phyloP scores from a whole-genome alignment of 2,888 invertebrate species.

The Arenicola marina region DNA sequence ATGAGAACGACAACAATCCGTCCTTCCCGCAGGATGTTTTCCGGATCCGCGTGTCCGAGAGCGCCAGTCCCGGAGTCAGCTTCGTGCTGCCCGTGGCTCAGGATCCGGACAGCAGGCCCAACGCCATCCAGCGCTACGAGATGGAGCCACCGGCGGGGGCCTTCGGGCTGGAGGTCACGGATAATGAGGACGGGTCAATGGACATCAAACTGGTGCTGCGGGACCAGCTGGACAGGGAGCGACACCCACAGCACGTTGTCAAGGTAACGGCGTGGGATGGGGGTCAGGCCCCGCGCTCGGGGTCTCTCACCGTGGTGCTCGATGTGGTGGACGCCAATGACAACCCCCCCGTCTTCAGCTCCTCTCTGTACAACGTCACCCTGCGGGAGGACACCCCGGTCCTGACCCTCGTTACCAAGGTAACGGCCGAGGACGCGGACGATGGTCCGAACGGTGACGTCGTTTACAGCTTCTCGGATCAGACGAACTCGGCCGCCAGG shows the following conservation, averaged over 20 bases:
- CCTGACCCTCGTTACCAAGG: slow-evolving; percentile 16
- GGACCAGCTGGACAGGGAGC: slow-evolving; percentile 31
- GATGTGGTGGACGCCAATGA: slow-evolving; percentile 32
- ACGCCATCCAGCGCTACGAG: slow-evolving; percentile 26
- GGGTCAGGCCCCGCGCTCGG: slow-evolving; percentile 26
- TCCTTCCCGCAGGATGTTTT: background rate
- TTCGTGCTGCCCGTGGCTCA: slow-evolving; percentile 26
- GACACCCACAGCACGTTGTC: slow-evolving; percentile 20
- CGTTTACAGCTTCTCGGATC: slow-evolving; percentile 24
- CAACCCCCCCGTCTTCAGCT: slow-evolving; percentile 28
- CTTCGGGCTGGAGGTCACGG: slow-evolving; percentile 17
- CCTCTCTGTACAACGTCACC: slow-evolving; percentile 16
- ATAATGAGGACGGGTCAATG: background rate
- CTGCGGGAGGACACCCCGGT: slow-evolving; percentile 28
- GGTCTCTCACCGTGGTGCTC: slow-evolving; percentile 20
- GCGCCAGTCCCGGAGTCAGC: slow-evolving; percentile 11
- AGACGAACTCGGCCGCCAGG: slow-evolving; percentile 7
- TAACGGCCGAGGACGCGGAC: slow-evolving; percentile 35
- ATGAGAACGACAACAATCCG: background rate
- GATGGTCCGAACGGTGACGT: slow-evolving; percentile 32
- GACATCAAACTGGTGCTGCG: slow-evolving; percentile 27
- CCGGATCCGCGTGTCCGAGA: slow-evolving; percentile 6
- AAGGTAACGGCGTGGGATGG: slow-evolving; percentile 30
- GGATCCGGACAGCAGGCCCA: slow-evolving; percentile 31
- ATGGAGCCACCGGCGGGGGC: slow-evolving; percentile 10